Conservation (phyloP, 2,888 invertebrate genomes). For the Drosophila yooni region DNA sequence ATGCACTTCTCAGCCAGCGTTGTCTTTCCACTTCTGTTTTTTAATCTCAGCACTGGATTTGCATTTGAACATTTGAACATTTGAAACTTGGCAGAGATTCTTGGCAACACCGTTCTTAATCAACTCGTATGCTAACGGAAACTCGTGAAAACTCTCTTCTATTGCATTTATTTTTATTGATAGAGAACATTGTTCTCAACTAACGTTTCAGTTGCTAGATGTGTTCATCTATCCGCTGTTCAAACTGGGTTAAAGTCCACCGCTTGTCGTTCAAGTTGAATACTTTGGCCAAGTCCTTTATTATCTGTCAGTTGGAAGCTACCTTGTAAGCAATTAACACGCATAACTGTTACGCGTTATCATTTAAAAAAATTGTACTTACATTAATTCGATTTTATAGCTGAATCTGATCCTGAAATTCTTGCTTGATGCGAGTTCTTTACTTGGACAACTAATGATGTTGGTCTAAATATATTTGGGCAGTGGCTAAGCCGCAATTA, state of each 20-base stretch:
- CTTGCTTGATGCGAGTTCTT: neutral
- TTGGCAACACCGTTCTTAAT: neutral
- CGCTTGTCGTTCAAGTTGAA: neutral
- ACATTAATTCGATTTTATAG: neutral
- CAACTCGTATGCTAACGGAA: neutral
- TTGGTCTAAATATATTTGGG: neutral
- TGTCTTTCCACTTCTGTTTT: neutral
- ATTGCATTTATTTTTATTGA: neutral
- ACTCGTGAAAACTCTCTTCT: neutral
- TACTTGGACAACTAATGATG: neutral
- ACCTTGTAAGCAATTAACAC: neutral
- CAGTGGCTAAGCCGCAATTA: neutral
- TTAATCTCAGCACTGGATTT: slow-evolving; percentile 13
- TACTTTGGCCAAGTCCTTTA: neutral
- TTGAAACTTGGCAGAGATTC: slow-evolving; percentile 1
- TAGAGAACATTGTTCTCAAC: neutral
- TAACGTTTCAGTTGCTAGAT: neutral
- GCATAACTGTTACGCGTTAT: neutral
- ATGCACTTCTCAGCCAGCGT: slow-evolving; percentile 20
- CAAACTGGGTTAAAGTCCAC: neutral
- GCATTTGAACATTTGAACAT: neutral
- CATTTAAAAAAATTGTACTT: neutral
- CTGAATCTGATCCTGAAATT: neutral
- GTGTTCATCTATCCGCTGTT: neutral
- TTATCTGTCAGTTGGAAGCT: neutral